These are phyloP conservation scores for Ormyrus rosae DNA, from an alignment of 2,888 invertebrate species.

Conservation along the genomic window DNA sequence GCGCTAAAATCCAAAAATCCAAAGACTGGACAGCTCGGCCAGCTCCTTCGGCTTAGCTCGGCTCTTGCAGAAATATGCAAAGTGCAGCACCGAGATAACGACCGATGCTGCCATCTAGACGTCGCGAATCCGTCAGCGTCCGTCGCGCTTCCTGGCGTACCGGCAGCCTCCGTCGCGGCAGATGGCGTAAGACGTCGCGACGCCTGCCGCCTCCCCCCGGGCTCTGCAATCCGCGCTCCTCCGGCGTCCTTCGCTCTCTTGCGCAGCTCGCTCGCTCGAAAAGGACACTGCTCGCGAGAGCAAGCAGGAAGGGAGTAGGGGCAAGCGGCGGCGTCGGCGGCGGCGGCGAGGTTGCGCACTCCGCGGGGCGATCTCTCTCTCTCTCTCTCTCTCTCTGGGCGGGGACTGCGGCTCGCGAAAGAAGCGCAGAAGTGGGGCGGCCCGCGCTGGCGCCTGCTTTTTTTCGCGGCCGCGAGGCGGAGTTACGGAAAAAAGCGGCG, in stretches of 20 bases:
- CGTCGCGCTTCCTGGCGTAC: constrained; percentile 46
- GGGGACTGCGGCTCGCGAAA: constrained; percentile 27
- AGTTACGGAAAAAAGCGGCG: constrained; percentile 64
- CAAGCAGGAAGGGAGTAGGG: constrained; percentile 1
- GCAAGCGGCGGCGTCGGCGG: background rate
- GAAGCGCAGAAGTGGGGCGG: constrained; percentile 58
- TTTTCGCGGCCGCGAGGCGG: constrained; percentile 65
- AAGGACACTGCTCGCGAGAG: constrained; percentile 1
- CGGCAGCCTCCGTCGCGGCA: constrained; percentile 53
- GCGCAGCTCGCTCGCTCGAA: background rate
- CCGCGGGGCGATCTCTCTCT: constrained; percentile 1
- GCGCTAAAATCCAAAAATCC: too few relatives aligned
- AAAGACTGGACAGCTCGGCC: too few relatives aligned
- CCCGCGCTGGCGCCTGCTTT: constrained; percentile 50
- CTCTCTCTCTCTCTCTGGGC: constrained; percentile 7
- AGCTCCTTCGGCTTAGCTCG: too few relatives aligned
- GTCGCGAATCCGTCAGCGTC: constrained; percentile 20
- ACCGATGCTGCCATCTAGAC: constrained; percentile 54
- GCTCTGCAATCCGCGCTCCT: background rate
- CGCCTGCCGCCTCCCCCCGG: constrained; percentile 32
- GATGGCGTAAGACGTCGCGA: constrained; percentile 53
- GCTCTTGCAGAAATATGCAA: too few relatives aligned
- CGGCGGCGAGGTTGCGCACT: background rate
- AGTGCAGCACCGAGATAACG: background rate
- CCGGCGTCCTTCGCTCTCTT: constrained; percentile 13